A percentile compares a stretch with the other conserved stretches of the same genome.
phyloP scores from a whole-genome alignment of 2,113 vertebrate genomes.

The Lathamus discolor region DNA sequence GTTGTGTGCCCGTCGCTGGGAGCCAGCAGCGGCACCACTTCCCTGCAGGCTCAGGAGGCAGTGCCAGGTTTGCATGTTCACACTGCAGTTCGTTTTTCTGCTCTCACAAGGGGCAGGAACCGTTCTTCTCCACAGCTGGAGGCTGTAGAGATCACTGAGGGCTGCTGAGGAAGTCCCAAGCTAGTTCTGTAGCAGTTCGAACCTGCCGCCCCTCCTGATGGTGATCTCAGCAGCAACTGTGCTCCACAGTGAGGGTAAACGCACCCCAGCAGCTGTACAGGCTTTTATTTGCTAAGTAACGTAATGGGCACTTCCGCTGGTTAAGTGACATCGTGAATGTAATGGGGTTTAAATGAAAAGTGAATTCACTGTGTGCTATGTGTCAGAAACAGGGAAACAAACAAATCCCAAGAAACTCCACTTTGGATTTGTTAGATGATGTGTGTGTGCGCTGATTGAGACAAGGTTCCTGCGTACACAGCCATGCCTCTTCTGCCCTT shows the following conservation, averaged over 20 bases:
- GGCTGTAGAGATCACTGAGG: neutral
- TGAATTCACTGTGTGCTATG: neutral
- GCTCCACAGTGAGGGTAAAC: neutral
- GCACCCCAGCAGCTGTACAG: neutral
- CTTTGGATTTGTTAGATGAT: neutral
- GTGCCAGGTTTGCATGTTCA: neutral
- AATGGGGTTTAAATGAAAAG: neutral
- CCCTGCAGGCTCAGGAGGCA: neutral
- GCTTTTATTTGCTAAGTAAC: neutral
- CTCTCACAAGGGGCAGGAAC: fast-evolving
- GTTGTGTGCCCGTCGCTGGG: neutral
- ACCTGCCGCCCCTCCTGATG: neutral
- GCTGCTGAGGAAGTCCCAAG: neutral
- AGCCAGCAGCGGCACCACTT: neutral
- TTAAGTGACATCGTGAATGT: neutral
- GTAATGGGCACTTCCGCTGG: neutral
- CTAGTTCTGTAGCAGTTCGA: neutral
- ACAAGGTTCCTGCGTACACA: neutral
- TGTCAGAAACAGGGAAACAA: neutral
- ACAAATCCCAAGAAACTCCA: neutral
- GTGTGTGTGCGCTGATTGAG: neutral
- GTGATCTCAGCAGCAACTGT: neutral
- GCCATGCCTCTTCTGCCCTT: neutral
- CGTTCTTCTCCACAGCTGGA: fast-evolving
- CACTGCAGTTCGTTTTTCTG: neutral